These are phyloP conservation scores for Dipodomys ordii DNA, from an alignment of 2,113 vertebrate genomes.

Conservation along the genomic window DNA sequence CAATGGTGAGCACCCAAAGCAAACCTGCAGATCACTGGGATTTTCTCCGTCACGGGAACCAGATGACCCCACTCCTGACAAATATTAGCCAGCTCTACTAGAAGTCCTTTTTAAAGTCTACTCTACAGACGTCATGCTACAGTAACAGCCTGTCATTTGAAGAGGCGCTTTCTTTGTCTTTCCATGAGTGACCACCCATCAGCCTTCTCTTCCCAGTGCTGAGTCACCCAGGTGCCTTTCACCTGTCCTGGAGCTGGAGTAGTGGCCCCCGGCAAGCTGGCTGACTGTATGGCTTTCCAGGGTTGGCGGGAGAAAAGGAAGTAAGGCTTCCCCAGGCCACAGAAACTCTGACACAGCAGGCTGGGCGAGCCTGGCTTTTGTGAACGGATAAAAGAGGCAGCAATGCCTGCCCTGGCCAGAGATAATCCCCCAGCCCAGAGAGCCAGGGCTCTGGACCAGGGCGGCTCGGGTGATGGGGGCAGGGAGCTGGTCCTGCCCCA, in stretches of 20 bases:
- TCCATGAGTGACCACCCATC: constrained; percentile 7
- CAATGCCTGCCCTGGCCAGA: constrained; percentile 78
- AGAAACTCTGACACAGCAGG: constrained; percentile 80
- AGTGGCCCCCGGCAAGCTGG: constrained; percentile 34
- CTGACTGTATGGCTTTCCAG: constrained; percentile 42
- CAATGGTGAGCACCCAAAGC: background rate
- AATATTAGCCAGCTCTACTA: background rate
- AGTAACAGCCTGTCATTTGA: background rate
- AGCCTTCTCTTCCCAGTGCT: constrained; percentile 48
- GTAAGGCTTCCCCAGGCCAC: constrained; percentile 1
- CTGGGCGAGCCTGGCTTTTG: constrained; percentile 72
- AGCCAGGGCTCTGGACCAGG: constrained; percentile 71
- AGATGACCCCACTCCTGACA: background rate
- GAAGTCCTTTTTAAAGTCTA: constrained; percentile 62
- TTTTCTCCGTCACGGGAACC: background rate
- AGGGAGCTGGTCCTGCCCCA: constrained; percentile 22
- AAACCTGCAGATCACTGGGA: constrained; percentile 3
- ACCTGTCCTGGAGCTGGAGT: constrained; percentile 58
- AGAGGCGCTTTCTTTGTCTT: constrained; percentile 43
- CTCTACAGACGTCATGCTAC: constrained; percentile 50
- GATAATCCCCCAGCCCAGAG: constrained; percentile 83
- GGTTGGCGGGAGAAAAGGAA: constrained; percentile 52
- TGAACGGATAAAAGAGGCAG: constrained; percentile 83
- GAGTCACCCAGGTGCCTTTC: constrained; percentile 57
- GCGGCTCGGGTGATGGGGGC: constrained; percentile 60